These are phyloP conservation scores for Tetrapedia diversipes DNA, from an alignment of 2,888 invertebrate species.

Conservation along the genomic window DNA sequence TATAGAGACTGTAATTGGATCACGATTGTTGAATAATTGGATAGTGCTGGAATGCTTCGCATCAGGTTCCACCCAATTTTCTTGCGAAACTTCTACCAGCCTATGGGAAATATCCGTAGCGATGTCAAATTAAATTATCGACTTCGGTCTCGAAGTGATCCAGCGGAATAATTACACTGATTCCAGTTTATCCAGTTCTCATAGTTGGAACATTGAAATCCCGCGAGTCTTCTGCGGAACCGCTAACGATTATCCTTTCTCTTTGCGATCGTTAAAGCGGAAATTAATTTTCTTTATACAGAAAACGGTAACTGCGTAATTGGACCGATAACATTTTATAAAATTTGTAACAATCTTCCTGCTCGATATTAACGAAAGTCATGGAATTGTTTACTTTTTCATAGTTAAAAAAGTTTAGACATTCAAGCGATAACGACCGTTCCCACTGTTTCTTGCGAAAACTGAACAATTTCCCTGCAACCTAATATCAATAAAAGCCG, in stretches of 20 bases:
- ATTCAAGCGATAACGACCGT: too few species aligned
- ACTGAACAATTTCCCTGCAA: too few species aligned
- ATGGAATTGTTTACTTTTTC: not conserved
- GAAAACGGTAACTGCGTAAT: not conserved
- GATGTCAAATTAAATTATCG: slow-evolving; percentile 14
- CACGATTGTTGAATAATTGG: slow-evolving; percentile 43
- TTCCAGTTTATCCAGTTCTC: not conserved
- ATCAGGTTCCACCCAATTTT: slow-evolving; percentile 18
- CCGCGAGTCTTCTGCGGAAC: not conserved
- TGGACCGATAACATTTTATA: not conserved
- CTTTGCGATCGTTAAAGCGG: not conserved
- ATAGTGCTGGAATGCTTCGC: slow-evolving; percentile 22
- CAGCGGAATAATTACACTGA: not conserved
- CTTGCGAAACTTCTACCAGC: not conserved
- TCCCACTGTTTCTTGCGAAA: not conserved
- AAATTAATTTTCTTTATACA: not conserved
- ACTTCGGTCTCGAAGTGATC: not conserved
- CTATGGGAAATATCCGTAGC: not conserved
- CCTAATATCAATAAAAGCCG: too few species aligned
- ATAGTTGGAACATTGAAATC: not conserved
- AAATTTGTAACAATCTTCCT: not conserved
- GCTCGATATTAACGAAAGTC: not conserved
- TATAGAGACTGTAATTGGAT: slow-evolving; percentile 38
- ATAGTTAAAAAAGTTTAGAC: too few species aligned
- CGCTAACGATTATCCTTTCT: slow-evolving; percentile 4